Base-by-base conservation (phyloP, 2,888 invertebrate species). In the Temnothorax rugatulus region DNA sequence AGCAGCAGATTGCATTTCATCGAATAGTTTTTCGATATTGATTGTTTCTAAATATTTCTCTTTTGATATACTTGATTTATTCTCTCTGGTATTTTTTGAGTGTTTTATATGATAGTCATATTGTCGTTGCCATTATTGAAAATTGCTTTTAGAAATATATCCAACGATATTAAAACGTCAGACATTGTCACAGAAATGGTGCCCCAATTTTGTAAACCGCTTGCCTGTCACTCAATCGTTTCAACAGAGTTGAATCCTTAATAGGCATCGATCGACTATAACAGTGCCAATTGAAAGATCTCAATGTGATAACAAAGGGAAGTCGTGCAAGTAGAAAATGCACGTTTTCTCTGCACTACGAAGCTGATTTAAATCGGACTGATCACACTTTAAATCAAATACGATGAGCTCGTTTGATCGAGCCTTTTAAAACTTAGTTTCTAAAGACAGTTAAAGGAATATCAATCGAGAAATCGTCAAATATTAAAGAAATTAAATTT, bases 221-320 rank as follows among this genome's bases (percentile, higher is more conserved):
- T 75, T 52, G 59, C 82, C 75, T 85, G 79, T 73, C 86, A 63
- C 34, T 52, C 18, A 44, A 47, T 69, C 85, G 79, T 79, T 79
- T 44, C n/a, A 68, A 75, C 18, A 47, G 66, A 66, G 84, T 82
- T 47, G 81, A 82, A 68, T 81, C 83, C 83, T 81, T 84, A 63
- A 66, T 61, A 52, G 68, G 50, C 57, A 74, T 74, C 83, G 83
- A 83, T 75, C 74, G 83, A 81, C 82, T 86, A 74, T 89, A 88
- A 85, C 84, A 86, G 86, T 88, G 86, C 86, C 86, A 82, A 89
- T 89, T 87, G 87, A 81, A 85, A 86, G 90, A 90, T 90, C 82
- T 84, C 64, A 54, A 68, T 54, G 13, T 61, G 90, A 90, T 90
- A 90, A 79, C 77, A 64, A 71, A 82, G 63, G 61, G 64, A 75